A percentile compares a stretch with the other conserved stretches of the same genome.
These are phyloP conservation scores for Aplochiton taeniatus DNA, from an alignment of 2,797 vertebrate genomes.

Conservation along the genomic window DNA sequence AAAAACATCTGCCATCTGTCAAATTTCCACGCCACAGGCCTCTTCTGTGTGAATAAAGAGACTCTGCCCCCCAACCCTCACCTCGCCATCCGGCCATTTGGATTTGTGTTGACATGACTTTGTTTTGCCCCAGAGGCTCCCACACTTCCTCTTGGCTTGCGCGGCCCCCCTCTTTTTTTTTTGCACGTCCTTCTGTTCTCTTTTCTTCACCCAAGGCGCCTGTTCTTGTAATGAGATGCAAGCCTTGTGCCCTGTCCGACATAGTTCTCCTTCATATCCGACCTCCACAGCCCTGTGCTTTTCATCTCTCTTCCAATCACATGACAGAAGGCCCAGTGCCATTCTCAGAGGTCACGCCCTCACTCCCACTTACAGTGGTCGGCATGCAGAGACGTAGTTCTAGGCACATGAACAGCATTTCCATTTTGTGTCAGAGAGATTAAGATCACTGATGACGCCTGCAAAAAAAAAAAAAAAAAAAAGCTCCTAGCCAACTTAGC, in stretches of 20 bases:
- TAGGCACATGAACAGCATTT: conserved; percentile 32
- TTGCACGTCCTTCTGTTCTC: conserved; percentile 29
- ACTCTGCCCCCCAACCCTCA: conserved; percentile 27
- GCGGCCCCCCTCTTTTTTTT: conserved; percentile 24
- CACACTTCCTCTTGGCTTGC: conserved; percentile 21
- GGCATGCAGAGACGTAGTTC: conserved; percentile 29
- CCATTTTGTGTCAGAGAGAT: conserved; percentile 61
- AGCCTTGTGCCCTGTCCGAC: conserved; percentile 33
- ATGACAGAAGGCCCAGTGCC: conserved; percentile 9
- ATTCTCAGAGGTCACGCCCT: conserved; percentile 14
- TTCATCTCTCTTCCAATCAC: conserved; percentile 21
- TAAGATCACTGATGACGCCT: conserved; percentile 54
- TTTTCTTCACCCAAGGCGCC: conserved; percentile 19
- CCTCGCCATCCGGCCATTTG: conserved; percentile 22
- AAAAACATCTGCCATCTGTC: conserved; percentile 43
- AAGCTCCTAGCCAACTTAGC: conserved; percentile 57
- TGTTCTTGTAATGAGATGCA: conserved; percentile 38
- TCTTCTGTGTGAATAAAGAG: conserved; percentile 19
- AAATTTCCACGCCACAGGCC: conserved; percentile 30
- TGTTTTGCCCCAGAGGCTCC: conserved; percentile 37
- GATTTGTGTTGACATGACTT: conserved; percentile 33
- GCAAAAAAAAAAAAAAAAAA: conserved; percentile 26
- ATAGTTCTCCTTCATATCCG: conserved; percentile 32
- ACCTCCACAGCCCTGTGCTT: conserved; percentile 15
- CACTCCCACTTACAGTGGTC: conserved; percentile 18